A percentile compares a stretch with the other conserved stretches of the same genome.
phyloP scores from a whole-genome alignment of 2,888 invertebrate species.

The Drosophila tripunctata region DNA sequence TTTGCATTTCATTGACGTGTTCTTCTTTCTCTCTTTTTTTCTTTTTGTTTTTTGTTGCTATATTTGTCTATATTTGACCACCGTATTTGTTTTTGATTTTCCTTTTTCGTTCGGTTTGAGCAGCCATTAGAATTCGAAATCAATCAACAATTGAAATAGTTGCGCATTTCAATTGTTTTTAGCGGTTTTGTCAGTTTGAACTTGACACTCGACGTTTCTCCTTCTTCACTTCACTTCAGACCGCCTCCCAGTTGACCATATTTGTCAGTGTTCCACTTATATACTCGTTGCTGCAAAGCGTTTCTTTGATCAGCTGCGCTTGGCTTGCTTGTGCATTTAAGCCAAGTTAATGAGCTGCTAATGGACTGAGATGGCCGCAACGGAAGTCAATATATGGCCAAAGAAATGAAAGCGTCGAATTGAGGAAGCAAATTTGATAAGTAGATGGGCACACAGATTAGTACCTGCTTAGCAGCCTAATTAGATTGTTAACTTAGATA shows the following conservation, averaged over 20 bases:
- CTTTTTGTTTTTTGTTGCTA: not conserved
- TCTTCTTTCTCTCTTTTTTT: constrained; percentile 10
- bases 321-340: constrained; percentile 43
- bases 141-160: constrained; percentile 64
- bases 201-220: constrained; percentile 59
- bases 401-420: constrained; percentile 59
- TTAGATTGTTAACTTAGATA: constrained; percentile 22
- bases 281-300: constrained; percentile 17
- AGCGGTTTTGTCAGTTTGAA: constrained; percentile 58
- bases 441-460: constrained; percentile 46
- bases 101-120: constrained; percentile 14
- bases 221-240: not conserved
- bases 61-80: constrained; percentile 4
- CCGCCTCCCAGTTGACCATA: constrained; percentile 30
- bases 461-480: constrained; percentile 38
- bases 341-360: constrained; percentile 60
- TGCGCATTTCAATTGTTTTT: constrained; percentile 68
- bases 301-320: constrained; percentile 66
- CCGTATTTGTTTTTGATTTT: constrained; percentile 8
- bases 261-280: constrained; percentile 15
- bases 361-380: constrained; percentile 25
- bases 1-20: constrained; percentile 74
- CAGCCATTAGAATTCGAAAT: constrained; percentile 68
- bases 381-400: constrained; percentile 63
- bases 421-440: constrained; percentile 49